A percentile compares a stretch with the other conserved stretches of the same genome.
Evolutionary conservation across 2,797 vertebrate species (phyloP).

Genomic region (Thripadectes ignobilis): DNA sequence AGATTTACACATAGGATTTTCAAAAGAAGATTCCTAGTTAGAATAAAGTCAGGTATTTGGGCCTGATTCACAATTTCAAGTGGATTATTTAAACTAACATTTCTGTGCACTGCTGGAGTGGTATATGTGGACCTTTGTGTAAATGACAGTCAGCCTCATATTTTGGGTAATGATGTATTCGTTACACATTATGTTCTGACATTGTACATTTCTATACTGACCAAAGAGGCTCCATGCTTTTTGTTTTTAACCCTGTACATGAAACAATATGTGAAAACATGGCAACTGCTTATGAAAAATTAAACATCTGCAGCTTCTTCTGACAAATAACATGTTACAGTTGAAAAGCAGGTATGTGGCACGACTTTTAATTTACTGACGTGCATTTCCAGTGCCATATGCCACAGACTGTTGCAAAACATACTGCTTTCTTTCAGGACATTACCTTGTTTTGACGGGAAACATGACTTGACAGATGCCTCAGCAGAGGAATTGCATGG

Average conservation of each 20-base stretch:
- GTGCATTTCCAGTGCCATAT: slow-evolving; percentile 38
- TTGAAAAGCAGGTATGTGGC: not conserved
- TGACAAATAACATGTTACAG: not conserved
- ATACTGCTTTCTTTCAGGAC: slow-evolving; percentile 42
- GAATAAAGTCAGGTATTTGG: not conserved
- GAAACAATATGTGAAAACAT: not conserved
- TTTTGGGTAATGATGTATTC: not conserved
- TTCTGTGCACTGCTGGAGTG: not conserved
- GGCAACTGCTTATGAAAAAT: slow-evolving; percentile 29
- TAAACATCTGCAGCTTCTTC: slow-evolving; percentile 5
- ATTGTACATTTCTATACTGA: not conserved
- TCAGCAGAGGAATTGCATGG: slow-evolving; percentile 27
- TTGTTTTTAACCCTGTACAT: not conserved
- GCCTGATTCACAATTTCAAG: not conserved
- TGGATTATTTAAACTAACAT: not conserved
- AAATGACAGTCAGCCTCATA: not conserved
- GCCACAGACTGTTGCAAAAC: not conserved
- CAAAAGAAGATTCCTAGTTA: not conserved
- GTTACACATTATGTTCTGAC: not conserved
- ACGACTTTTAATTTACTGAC: slow-evolving; percentile 10
- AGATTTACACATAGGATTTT: slow-evolving; percentile 16
- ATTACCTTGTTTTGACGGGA: slow-evolving; percentile 20
- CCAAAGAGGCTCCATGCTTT: not conserved
- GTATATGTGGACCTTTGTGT: not conserved
- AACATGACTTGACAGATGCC: slow-evolving; percentile 61